Percentiles rank a stretch among this genome's conserved stretches.
phyloP scores from a whole-genome alignment of 2,113 vertebrate genomes.

The Platysteira castanea region DNA sequence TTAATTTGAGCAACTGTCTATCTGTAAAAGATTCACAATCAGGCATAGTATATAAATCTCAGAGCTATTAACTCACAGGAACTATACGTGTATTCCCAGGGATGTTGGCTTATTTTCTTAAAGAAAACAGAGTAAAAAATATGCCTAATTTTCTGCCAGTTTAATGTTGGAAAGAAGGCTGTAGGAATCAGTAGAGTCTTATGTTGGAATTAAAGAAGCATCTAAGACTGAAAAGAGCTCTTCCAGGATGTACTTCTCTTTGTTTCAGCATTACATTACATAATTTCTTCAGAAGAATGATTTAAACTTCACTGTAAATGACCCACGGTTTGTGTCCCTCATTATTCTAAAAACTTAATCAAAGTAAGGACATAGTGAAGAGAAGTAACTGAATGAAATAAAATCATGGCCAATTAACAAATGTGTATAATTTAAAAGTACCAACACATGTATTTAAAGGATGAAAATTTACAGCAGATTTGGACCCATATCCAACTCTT shows the following conservation, averaged over 20 bases:
- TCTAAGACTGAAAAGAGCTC: background rate
- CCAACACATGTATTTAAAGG: background rate
- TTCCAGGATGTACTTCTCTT: background rate
- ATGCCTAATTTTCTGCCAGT: background rate
- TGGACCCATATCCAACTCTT: background rate
- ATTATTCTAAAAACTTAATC: background rate
- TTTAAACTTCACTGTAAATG: background rate
- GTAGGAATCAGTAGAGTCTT: background rate
- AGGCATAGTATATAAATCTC: background rate
- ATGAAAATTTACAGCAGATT: background rate
- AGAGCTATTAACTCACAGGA: background rate
- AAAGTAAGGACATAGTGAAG: background rate
- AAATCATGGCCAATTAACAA: background rate
- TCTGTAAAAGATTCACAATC: background rate
- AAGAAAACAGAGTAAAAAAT: background rate
- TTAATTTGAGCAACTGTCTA: background rate
- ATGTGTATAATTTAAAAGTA: background rate
- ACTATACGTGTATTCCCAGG: background rate
- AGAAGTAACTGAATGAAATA: background rate
- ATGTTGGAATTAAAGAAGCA: background rate
- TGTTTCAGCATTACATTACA: background rate
- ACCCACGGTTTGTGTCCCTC: background rate
- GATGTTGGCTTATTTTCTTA: background rate
- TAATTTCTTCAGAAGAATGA: background rate
- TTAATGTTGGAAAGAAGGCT: background rate